Conservation (phyloP, 1,140 invertebrate genomes). For the Calephelis virginiensis region DNA sequence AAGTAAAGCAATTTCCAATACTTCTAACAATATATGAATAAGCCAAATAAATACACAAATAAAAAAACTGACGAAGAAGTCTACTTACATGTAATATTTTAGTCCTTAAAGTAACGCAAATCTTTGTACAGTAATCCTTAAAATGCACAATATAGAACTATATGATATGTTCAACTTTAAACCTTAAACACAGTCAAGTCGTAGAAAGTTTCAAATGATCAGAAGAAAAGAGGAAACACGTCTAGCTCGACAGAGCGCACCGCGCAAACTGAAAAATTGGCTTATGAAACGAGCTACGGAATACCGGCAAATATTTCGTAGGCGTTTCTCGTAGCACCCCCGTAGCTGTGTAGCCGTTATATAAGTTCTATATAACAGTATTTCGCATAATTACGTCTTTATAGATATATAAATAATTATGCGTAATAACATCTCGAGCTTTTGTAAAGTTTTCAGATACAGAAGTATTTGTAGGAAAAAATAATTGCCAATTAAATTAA, state of each 20-base stretch:
- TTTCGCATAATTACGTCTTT: no score
- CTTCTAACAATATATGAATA: no score
- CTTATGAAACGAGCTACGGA: neutral
- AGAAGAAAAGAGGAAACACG: neutral
- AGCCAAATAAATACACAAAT: no score
- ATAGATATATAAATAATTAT: no score
- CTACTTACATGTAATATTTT: no score
- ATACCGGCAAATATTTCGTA: neutral
- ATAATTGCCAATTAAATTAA: slow-evolving; percentile 1
- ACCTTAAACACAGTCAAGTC: neutral
- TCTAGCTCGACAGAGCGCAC: neutral
- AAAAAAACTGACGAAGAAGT: no score
- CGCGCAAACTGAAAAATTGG: slow-evolving; percentile 1
- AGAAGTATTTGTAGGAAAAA: neutral
- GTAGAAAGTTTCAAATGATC: neutral
- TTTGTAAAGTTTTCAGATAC: no score
- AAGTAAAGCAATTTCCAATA: no score
- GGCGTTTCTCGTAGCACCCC: slow-evolving; percentile 3
- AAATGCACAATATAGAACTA: neutral
- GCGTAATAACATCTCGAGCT: no score
- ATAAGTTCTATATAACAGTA: no score
- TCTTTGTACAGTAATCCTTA: neutral
- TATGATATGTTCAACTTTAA: slow-evolving; percentile 1
- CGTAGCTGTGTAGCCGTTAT: neutral
- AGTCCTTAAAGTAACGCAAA: neutral